Evolutionary conservation across 2,888 invertebrate genomes (phyloP).

Genomic region (Aquatica leii): DNA sequence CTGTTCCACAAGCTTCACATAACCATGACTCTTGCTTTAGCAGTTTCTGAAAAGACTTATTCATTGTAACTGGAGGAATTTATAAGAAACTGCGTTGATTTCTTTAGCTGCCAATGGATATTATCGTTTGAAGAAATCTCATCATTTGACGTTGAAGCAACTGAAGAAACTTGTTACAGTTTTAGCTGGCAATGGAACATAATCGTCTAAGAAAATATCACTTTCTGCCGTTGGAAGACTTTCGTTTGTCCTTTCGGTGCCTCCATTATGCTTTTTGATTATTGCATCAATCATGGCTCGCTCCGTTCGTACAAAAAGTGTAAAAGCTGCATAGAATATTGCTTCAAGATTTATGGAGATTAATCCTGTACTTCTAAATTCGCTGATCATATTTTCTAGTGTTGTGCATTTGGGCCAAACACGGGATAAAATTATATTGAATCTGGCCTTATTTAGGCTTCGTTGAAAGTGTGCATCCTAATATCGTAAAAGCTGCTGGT

Average conservation of each 20-base stretch:
- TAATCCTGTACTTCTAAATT: conserved; percentile 4
- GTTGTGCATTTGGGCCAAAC: not conserved
- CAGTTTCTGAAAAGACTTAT: not conserved
- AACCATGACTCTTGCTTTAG: not conserved
- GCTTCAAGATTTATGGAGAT: conserved; percentile 6
- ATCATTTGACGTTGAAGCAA: no score
- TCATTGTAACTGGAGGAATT: not conserved
- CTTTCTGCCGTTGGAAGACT: not conserved
- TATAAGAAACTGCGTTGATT: not conserved
- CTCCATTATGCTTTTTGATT: not conserved
- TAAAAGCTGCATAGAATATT: not conserved
- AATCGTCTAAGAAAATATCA: not conserved
- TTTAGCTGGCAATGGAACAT: no score
- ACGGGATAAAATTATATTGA: not conserved
- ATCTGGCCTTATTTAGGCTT: no score
- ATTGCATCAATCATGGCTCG: not conserved
- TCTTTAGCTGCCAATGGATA: not conserved
- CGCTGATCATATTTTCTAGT: conserved; percentile 9
- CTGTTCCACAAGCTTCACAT: conserved; percentile 1
- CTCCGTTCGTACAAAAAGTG: not conserved
- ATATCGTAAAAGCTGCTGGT: not conserved
- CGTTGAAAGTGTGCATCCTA: not conserved
- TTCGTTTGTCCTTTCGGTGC: not conserved
- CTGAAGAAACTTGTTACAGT: no score
- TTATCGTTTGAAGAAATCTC: no score